Evolutionary conservation across 2,113 vertebrate species (phyloP).

Genomic region (Podiceps cristatus): DNA sequence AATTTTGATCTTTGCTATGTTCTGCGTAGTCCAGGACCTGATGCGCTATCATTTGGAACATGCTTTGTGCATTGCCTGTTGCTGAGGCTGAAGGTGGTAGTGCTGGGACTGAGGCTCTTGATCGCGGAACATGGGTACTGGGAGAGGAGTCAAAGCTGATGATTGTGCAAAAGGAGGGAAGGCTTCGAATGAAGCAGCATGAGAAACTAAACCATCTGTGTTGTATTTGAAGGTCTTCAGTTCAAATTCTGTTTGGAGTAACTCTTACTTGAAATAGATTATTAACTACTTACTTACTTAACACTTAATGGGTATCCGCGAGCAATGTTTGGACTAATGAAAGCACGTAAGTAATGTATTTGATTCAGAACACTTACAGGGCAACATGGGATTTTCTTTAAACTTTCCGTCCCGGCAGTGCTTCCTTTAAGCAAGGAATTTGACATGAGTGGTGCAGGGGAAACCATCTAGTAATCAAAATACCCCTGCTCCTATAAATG

Average conservation of each 20-base stretch:
- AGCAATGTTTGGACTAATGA: neutral
- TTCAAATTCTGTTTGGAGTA: conserved; percentile 44
- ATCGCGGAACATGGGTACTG: neutral
- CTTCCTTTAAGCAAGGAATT: neutral
- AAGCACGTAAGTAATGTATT: neutral
- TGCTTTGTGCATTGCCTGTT: neutral
- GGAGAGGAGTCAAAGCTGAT: neutral
- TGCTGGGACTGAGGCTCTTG: neutral
- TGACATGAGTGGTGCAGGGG: neutral
- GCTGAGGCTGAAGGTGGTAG: neutral
- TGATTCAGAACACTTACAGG: neutral
- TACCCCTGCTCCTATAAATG: neutral
- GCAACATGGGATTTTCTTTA: neutral
- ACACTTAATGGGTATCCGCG: conserved; percentile 9
- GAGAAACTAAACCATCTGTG: conserved; percentile 30
- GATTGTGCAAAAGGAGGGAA: neutral
- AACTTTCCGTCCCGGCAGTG: neutral
- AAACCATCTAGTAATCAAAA: neutral
- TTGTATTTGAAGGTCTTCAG: conserved; percentile 18
- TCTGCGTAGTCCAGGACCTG: neutral
- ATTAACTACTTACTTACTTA: conserved; percentile 58
- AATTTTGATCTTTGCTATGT: neutral
- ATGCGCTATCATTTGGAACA: neutral
- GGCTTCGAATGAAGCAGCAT: neutral
- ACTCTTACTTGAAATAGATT: conserved; percentile 27